phyloP scores from a whole-genome alignment of 2,797 vertebrate genomes.

The Etheostoma perlongum region DNA sequence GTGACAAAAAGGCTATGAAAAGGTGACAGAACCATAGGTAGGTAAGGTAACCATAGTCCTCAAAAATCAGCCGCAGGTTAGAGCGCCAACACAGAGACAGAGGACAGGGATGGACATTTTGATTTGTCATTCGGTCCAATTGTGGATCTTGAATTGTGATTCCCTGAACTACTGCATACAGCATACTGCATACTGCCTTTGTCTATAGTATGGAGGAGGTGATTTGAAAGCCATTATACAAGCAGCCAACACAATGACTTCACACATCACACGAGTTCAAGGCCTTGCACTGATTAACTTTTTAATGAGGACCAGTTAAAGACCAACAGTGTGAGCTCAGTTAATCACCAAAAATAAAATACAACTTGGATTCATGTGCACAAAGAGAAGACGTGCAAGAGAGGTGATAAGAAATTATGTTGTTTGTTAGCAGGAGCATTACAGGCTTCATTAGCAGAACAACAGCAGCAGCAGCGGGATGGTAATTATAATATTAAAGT shows the following conservation, averaged over 20 bases:
- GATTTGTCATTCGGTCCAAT: too few relatives aligned
- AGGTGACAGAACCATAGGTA: too few relatives aligned
- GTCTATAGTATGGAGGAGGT: too few relatives aligned
- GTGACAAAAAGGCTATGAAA: too few relatives aligned
- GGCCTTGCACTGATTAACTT: slow-evolving; percentile 10
- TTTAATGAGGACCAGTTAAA: slow-evolving; percentile 22
- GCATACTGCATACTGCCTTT: too few relatives aligned
- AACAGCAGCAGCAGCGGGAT: not conserved
- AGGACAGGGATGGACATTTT: too few relatives aligned
- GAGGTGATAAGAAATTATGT: not conserved
- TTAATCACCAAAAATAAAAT: not conserved
- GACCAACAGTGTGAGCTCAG: not conserved
- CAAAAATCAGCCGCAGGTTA: too few relatives aligned
- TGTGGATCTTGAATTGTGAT: too few relatives aligned
- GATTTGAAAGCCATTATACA: not conserved
- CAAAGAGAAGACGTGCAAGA: not conserved
- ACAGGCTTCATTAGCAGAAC: not conserved
- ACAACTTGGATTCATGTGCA: not conserved
- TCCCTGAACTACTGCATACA: too few relatives aligned
- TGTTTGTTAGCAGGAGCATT: not conserved
- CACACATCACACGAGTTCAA: not conserved
- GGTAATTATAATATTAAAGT: not conserved
- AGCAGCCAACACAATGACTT: not conserved
- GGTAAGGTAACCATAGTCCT: too few relatives aligned
- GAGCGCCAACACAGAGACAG: too few relatives aligned